Evolutionary conservation across 2,888 invertebrate genomes (phyloP).

Genomic region (Hydropsyche betteni): DNA sequence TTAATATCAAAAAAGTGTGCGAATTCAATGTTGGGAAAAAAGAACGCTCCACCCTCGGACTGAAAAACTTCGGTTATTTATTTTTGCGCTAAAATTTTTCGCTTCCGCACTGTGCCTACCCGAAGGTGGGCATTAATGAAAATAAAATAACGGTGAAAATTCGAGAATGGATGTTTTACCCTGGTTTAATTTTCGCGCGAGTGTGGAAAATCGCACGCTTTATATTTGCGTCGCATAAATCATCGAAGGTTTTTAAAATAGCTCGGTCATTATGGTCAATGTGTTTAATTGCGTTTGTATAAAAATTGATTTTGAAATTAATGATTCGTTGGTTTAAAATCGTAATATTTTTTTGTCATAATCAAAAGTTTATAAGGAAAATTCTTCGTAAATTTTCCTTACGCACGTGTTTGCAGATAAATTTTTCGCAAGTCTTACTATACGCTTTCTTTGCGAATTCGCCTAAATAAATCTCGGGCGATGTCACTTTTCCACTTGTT

Average conservation of each 20-base stretch:
- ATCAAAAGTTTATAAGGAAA: too few relatives aligned
- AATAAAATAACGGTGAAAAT: constrained; percentile 43
- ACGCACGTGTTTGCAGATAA: constrained; percentile 22
- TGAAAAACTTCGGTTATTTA: constrained; percentile 42
- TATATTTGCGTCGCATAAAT: constrained; percentile 5
- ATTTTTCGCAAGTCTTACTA: constrained; percentile 9
- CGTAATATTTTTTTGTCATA: too few relatives aligned
- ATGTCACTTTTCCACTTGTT: constrained; percentile 42
- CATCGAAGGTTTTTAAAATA: not conserved
- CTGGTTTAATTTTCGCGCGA: not conserved
- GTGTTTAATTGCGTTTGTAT: too few relatives aligned
- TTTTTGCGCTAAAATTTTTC: constrained; percentile 48
- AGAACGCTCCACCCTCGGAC: constrained; percentile 14
- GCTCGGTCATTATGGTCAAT: not conserved
- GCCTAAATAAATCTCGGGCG: constrained; percentile 25
- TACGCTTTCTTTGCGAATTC: constrained; percentile 20
- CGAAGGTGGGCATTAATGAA: constrained; percentile 42
- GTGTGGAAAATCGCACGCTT: not conserved
- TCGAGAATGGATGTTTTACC: constrained; percentile 16
- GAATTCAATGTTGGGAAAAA: constrained; percentile 28
- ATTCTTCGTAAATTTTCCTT: constrained; percentile 10
- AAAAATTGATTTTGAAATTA: too few relatives aligned
- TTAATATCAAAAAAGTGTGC: too few relatives aligned
- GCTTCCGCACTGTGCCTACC: constrained; percentile 39
- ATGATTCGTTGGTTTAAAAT: too few relatives aligned